Evolutionary conservation across 2,888 invertebrate species (phyloP), one percentile per base, ranked within the genome.

Genomic region (Drosophila demipolita): DNA sequence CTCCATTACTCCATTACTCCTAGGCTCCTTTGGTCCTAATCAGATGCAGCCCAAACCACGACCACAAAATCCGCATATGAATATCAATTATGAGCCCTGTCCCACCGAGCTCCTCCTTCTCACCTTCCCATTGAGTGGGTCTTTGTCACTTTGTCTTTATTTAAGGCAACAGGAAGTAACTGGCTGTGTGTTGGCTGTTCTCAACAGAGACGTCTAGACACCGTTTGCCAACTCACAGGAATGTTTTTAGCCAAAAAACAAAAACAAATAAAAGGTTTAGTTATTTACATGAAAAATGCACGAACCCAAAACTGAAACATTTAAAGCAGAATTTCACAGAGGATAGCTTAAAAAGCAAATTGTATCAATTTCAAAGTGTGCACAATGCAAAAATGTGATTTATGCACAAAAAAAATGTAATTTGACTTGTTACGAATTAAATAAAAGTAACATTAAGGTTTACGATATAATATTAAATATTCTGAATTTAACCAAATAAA

Each of bases 1-100:
- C 29, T 50, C 48, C 40, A 40, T n/a, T 9, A 1, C 38, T 38
- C 45, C 20, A 5, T 23, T 29, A 42, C 63, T 40, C 53, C 40
- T 36, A 17, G 49, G 35, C 58, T 59, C 42, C 0, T 66, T 65
- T 59, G 54, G 64, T 71, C 66, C 90, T 88, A 88, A 90, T 89
- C 83, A 90, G 83, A 85, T 84, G 90, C 83, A 86, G 59, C 80
- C 76, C 69, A 79, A 35, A 70, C 66, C 33, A 63, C 63, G 66
- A 65, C 40, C 69, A 69, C 52, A 57, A 53, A 64, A 62, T 65
- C 64, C 68, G 83, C 87, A 89, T 86, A 84, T 90, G 84, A 84
- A 84, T 84, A 90, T 89, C 84, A 84, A 83, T 90, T 85, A 81
- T 77, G 67, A 40, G 67, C 45, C 38, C 50, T 12, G 26, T 29